phyloP scores from a whole-genome alignment of 2,113 vertebrate species.

The Prolemur simus region DNA sequence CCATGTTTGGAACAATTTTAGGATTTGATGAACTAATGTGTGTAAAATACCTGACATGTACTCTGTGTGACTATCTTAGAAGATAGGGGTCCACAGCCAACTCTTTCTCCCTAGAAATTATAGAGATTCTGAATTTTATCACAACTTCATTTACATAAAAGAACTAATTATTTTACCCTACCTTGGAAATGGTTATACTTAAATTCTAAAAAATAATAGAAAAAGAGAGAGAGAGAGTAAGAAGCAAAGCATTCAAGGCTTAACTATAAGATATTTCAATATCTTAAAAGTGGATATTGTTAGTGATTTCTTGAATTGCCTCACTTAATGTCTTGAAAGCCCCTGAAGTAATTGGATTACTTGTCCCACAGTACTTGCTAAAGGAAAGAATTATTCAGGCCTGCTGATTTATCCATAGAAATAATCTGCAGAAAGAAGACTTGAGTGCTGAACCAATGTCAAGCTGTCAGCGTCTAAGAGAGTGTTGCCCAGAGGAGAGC shows the following conservation, averaged over 20 bases:
- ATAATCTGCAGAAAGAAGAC: slow-evolving; percentile 46
- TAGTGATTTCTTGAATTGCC: slow-evolving; percentile 51
- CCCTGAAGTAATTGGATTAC: slow-evolving; percentile 49
- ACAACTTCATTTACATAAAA: neutral
- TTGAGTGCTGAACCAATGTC: slow-evolving; percentile 59
- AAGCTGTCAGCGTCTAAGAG: slow-evolving; percentile 41
- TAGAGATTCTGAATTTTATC: neutral
- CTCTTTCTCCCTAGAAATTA: neutral
- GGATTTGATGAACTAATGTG: neutral
- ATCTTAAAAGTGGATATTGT: neutral
- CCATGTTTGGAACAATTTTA: neutral
- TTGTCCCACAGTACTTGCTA: slow-evolving; percentile 1
- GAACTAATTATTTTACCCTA: neutral
- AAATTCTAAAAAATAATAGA: neutral
- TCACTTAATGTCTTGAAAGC: slow-evolving; percentile 53
- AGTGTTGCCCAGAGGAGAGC: neutral
- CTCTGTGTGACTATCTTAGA: neutral
- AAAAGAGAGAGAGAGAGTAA: neutral
- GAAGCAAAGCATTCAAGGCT: neutral
- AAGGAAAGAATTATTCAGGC: slow-evolving; percentile 30
- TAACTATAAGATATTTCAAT: slow-evolving; percentile 6
- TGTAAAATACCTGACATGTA: neutral
- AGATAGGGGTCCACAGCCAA: neutral
- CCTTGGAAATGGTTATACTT: neutral
- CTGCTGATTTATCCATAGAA: slow-evolving; percentile 58